These are phyloP conservation scores for Zoanthus sansibaricus DNA, from an alignment of 92 coral and sea anemone genomes.

Conservation along the genomic window DNA sequence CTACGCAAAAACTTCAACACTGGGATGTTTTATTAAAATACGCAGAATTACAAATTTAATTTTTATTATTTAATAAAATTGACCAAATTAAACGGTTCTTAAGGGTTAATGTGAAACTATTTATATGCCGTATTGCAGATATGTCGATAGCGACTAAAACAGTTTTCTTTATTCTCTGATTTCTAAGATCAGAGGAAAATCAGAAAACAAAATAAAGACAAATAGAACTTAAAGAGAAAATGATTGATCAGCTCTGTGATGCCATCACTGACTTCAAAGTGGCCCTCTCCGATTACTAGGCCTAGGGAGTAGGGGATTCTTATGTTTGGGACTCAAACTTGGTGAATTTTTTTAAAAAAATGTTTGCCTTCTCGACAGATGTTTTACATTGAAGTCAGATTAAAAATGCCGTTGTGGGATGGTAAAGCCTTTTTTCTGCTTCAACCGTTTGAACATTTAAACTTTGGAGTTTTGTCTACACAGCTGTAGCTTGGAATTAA, in stretches of 20 bases:
- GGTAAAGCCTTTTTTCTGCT: constrained; percentile 65
- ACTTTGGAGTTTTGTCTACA: constrained; percentile 81
- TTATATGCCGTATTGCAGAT: neutral
- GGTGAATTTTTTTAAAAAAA: constrained; percentile 40
- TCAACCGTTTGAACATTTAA: constrained; percentile 72
- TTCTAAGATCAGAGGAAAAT: constrained; percentile 32
- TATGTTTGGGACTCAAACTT: neutral
- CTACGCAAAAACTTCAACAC: neutral
- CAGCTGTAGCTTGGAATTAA: constrained; percentile 77
- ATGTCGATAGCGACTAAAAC: neutral
- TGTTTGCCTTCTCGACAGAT: constrained; percentile 90
- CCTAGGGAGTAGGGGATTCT: neutral
- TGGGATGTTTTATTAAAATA: constrained; percentile 6
- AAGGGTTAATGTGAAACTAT: constrained; percentile 30
- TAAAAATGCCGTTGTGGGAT: constrained; percentile 78
- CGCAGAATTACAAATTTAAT: neutral
- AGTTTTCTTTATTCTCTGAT: constrained; percentile 28
- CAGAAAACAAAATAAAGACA: constrained; percentile 23
- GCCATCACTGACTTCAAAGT: constrained; percentile 8
- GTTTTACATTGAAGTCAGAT: constrained; percentile 64
- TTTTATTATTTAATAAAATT: constrained; percentile 18
- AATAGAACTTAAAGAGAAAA: neutral
- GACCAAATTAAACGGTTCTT: constrained; percentile 38
- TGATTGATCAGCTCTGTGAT: neutral
- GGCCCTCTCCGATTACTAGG: constrained; percentile 26